A percentile compares a stretch with the other conserved stretches of the same genome.
Evolutionary conservation across 2,113 vertebrate species (phyloP).

Genomic region (Microcebus lehilahytsara): DNA sequence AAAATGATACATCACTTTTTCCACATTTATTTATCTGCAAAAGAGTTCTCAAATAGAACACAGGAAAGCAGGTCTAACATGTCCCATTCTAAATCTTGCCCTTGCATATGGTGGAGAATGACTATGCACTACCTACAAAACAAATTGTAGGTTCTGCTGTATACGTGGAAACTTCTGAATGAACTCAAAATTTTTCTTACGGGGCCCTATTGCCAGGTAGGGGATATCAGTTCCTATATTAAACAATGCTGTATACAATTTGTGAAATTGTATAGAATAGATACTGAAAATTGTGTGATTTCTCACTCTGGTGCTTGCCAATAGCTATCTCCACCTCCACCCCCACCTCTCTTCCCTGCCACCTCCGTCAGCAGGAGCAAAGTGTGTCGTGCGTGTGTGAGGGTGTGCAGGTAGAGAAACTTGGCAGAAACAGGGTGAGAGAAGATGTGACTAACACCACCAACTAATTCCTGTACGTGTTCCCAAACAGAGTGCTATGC

Average conservation of each 20-base stretch:
- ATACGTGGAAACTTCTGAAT: background rate
- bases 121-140: accelerated
- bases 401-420: background rate
- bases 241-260: background rate
- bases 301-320: background rate
- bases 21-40: background rate
- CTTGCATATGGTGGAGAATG: background rate
- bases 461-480: background rate
- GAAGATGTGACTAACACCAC: background rate
- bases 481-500: background rate
- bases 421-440: background rate
- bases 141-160: background rate
- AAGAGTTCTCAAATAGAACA: background rate
- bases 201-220: background rate
- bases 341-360: too few species aligned
- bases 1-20: background rate
- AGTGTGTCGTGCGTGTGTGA: background rate
- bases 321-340: background rate
- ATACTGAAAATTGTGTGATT: background rate
- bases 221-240: background rate
- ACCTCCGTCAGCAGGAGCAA: background rate
- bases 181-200: background rate
- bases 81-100: background rate
- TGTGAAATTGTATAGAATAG: background rate
- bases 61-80: background rate